Conservation (phyloP, 2,797 vertebrate genomes). For the Cryptoblepharus egeriae region DNA sequence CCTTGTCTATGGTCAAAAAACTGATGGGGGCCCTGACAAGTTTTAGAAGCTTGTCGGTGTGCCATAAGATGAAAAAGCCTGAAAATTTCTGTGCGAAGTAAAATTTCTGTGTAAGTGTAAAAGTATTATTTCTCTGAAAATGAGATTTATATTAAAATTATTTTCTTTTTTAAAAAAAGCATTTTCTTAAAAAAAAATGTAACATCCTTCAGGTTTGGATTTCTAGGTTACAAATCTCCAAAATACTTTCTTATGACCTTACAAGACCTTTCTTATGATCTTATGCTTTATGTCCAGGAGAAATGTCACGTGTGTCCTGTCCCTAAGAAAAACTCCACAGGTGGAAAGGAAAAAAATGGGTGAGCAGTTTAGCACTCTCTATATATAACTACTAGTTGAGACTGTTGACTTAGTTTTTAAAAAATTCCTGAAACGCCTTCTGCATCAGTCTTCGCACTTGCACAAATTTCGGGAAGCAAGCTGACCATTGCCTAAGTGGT, state of each 20-base stretch:
- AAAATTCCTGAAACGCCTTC: slow-evolving; percentile 50
- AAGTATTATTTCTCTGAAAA: not conserved
- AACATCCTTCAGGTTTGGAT: not conserved
- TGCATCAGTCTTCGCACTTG: slow-evolving; percentile 17
- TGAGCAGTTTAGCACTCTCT: not conserved
- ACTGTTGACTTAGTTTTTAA: slow-evolving; percentile 49
- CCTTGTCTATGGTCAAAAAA: no score
- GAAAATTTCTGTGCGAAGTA: no score
- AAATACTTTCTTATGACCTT: not conserved
- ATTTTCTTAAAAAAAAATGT: no score
- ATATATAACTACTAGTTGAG: not conserved
- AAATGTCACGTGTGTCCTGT: no score
- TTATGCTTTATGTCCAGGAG: not conserved
- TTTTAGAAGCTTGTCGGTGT: no score
- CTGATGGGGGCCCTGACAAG: no score
- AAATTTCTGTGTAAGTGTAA: not conserved
- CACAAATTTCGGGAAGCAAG: slow-evolving; percentile 65
- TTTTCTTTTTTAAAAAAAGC: not conserved
- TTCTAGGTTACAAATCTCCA: not conserved
- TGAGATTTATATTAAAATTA: not conserved
- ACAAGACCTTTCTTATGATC: not conserved
- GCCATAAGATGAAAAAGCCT: no score
- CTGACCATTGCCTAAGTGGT: slow-evolving; percentile 63
- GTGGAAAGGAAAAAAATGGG: not conserved
- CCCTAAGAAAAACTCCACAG: not conserved